These are phyloP conservation scores for Pipistrellus pygmaeus DNA, from an alignment of 2,797 vertebrate genomes.

Conservation along the genomic window DNA sequence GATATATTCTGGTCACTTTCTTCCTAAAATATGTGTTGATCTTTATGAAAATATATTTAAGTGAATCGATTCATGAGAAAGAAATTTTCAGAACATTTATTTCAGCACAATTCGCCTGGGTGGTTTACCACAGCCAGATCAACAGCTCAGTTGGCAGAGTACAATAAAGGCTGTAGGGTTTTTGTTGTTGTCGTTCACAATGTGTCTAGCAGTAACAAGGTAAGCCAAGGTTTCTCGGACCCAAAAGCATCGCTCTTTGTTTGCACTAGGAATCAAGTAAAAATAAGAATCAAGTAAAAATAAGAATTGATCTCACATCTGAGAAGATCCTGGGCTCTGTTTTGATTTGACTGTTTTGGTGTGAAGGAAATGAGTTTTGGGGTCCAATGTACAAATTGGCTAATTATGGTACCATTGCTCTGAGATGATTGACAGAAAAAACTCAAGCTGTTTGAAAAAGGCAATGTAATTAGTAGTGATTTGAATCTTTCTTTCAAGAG, in stretches of 20 bases:
- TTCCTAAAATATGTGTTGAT: neutral
- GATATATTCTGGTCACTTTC: neutral
- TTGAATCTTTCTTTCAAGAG: neutral
- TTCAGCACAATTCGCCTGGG: neutral
- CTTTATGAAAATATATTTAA: neutral
- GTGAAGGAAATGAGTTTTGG: constrained; percentile 17
- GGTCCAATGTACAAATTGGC: neutral
- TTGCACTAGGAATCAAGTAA: neutral
- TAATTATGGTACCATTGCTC: neutral
- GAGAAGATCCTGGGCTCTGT: neutral
- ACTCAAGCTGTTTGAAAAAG: neutral
- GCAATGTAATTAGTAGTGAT: constrained; percentile 2
- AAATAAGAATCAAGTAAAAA: neutral
- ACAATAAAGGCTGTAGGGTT: neutral
- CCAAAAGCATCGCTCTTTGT: neutral
- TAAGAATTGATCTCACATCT: neutral
- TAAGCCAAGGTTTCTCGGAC: constrained; percentile 22
- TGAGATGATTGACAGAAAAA: neutral
- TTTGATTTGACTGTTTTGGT: constrained; percentile 39
- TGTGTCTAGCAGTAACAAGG: constrained; percentile 21
- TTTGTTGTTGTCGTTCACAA: neutral
- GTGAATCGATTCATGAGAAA: neutral
- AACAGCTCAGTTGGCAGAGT: neutral
- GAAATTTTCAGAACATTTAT: neutral
- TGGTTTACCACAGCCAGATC: neutral